Percentiles rank a stretch among this genome's conserved stretches.
Conservation (phyloP, 2,113 vertebrate species). For the Phoenicopterus ruber region DNA sequence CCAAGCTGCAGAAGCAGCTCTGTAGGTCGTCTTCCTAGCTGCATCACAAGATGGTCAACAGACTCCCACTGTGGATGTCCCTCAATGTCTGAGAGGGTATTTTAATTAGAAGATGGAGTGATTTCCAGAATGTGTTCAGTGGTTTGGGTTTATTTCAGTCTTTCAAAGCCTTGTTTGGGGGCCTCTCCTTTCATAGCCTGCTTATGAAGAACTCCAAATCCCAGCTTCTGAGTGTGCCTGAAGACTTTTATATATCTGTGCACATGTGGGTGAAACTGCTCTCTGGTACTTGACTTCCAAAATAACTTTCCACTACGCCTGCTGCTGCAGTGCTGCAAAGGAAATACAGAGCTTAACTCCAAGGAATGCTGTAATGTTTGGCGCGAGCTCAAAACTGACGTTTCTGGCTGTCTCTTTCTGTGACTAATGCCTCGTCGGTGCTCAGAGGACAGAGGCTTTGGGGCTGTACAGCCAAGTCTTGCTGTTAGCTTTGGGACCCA, state of each 20-base stretch:
- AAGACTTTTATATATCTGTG: background rate
- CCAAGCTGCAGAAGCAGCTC: background rate
- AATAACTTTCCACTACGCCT: background rate
- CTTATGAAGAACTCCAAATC: background rate
- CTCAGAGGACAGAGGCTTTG: background rate
- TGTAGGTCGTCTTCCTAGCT: background rate
- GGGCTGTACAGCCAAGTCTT: background rate
- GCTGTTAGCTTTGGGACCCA: background rate
- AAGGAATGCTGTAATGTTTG: background rate
- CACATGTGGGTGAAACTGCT: background rate
- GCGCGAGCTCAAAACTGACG: background rate
- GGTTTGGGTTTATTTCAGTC: background rate
- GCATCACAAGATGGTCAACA: background rate
- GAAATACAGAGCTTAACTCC: background rate
- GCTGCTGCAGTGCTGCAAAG: background rate
- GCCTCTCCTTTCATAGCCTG: background rate
- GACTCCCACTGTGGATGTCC: background rate
- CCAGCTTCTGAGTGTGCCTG: background rate
- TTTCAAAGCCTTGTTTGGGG: background rate
- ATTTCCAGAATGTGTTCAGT: background rate
- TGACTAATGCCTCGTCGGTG: background rate
- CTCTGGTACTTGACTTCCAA: background rate
- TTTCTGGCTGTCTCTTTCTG: background rate
- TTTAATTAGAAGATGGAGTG: background rate
- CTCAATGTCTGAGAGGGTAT: background rate